Base-by-base conservation (phyloP, 2,113 vertebrate species). In the Lontra canadensis region DNA sequence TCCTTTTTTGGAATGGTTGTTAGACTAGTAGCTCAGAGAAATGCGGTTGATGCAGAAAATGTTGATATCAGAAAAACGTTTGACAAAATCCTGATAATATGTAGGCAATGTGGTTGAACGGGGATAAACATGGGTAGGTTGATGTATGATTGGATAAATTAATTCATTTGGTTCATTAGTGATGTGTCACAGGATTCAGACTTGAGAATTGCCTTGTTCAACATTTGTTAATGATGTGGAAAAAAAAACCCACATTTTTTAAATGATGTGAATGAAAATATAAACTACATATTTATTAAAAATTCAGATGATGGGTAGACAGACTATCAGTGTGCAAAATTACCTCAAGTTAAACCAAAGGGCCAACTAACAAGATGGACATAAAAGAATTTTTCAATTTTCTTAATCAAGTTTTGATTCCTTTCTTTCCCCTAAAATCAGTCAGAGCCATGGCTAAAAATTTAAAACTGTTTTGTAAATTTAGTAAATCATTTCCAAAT, bases 251-350 rank as follows among this genome's bases (percentile, higher is more conserved):
- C 63, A 67, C 12, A 74, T 47, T 78, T 42, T 86, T 44, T 18
- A 90, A 59, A 92, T 78, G 36, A 92, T 52, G 3, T 69, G 23
- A 85, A 55, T 86, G 34, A 81, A 96, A 89, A 85, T 15, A 31
- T n/a, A 86, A 85, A 31, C 47, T 31, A 47, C 4, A 3, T 63
- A 34, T 57, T 79, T 74, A 94, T 74, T 82, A 73, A 87, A 94
- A 65, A 63, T 95, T 23, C 44, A 25, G 67, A 89, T 92, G 34
- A 34, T 69, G 2, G 4, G 17, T 12, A 63, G 86, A 88, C 39
- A 63, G 86, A 84, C 47, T 47, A 81, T 82, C 86, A 96, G 73
- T 83, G 73, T 86, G 47, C 42, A 96, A 92, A 95, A 82, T 29
- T n/a, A 74, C 81, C 59, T 86, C 78, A 92, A 86, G 34, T 59